phyloP scores from a whole-genome alignment of 2,113 vertebrate genomes.

The Ellobius talpinus region DNA sequence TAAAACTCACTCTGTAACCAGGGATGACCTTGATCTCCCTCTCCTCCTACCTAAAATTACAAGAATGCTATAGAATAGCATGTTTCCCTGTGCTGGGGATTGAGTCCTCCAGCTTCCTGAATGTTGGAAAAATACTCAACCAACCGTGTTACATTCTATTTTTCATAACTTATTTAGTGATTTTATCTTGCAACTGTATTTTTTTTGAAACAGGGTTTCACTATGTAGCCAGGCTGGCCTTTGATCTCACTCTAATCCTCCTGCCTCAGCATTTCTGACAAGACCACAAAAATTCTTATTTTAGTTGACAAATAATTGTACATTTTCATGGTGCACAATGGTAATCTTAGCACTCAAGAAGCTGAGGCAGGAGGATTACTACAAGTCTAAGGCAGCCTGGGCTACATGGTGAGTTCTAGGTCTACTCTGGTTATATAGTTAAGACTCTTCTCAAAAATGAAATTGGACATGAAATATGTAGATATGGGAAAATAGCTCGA shows the following conservation, averaged over 20 bases:
- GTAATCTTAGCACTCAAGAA: background rate
- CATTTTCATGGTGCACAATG: background rate
- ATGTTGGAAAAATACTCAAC: background rate
- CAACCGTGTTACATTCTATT: background rate
- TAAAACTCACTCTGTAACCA: background rate
- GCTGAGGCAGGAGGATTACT: background rate
- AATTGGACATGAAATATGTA: background rate
- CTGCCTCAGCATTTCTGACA: background rate
- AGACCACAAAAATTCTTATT: background rate
- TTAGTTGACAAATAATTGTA: background rate
- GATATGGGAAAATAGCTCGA: background rate
- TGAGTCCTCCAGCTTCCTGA: background rate
- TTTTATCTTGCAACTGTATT: background rate
- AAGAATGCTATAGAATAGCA: background rate
- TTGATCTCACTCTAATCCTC: background rate
- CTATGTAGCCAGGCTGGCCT: background rate
- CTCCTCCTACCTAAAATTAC: background rate
- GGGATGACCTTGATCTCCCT: background rate
- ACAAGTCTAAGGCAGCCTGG: background rate
- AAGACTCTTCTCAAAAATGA: background rate
- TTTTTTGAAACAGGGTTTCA: background rate
- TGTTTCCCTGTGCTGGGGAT: background rate
- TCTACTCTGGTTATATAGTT: background rate
- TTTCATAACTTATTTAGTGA: background rate
- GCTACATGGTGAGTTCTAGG: background rate